Percentiles rank a stretch among this genome's conserved stretches.
phyloP scores from a whole-genome alignment of 2,113 vertebrate genomes.

The Nothocercus julius region DNA sequence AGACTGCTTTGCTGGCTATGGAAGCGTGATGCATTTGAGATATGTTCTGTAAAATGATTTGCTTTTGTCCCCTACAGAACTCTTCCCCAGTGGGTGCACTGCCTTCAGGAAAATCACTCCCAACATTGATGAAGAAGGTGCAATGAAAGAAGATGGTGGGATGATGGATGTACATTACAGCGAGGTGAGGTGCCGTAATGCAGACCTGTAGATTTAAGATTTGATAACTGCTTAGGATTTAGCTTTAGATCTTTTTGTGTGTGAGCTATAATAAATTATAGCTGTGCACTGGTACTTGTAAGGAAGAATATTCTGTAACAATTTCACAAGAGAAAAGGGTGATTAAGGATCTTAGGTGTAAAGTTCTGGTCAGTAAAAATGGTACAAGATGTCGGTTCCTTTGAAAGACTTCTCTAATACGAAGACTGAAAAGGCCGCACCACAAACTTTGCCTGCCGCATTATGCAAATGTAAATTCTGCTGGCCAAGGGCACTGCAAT shows the following conservation, averaged over 20 bases:
- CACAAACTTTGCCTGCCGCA: not conserved
- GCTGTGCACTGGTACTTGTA: not conserved
- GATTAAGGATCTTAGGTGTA: not conserved
- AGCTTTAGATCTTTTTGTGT: not conserved
- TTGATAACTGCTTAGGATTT: not conserved
- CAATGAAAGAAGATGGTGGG: conserved; percentile 96
- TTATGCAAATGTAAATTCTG: not conserved
- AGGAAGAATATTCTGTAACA: not conserved
- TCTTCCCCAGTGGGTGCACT: conserved; percentile 88
- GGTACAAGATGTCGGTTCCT: not conserved
- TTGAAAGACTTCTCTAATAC: not conserved
- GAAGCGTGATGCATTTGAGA: not conserved
- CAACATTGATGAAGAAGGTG: conserved; percentile 95
- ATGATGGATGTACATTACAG: conserved; percentile 97
- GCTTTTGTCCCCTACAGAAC: conserved; percentile 75
- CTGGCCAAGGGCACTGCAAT: not conserved
- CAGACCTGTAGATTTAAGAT: not conserved
- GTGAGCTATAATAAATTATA: not conserved
- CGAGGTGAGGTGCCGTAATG: conserved; percentile 80
- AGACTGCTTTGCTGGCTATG: not conserved
- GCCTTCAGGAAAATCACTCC: conserved; percentile 93
- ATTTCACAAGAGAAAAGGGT: not conserved
- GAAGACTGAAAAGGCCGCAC: not conserved
- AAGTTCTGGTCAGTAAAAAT: not conserved
- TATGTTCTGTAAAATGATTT: not conserved